A percentile compares a stretch with the other conserved stretches of the same genome.
Evolutionary conservation across 1,140 invertebrate species (phyloP).

Genomic region (Drosophila watanabei): DNA sequence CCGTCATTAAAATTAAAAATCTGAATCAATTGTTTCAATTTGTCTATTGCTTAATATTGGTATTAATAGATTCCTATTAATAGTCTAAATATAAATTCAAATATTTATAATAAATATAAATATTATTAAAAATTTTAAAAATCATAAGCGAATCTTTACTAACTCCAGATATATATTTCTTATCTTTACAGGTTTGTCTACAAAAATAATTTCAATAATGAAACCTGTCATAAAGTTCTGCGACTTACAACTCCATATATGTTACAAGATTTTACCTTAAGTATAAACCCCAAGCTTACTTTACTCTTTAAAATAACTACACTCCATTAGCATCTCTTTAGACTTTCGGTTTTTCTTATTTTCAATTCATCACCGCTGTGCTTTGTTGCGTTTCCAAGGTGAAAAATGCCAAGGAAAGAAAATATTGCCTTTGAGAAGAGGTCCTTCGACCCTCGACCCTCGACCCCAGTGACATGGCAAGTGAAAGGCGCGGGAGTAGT

Average conservation of each 20-base stretch:
- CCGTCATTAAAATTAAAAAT: too few species aligned
- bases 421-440: slow-evolving; percentile 22
- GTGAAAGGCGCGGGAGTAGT: slow-evolving; percentile 1
- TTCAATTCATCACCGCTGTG: slow-evolving; percentile 23
- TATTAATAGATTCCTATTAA: too few species aligned
- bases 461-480: slow-evolving; percentile 14
- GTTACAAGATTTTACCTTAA: background rate
- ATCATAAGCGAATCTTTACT: background rate
- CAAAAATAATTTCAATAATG: background rate
- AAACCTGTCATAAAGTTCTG: background rate
- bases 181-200: slow-evolving; percentile 58
- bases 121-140: background rate
- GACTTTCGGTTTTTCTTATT: slow-evolving; percentile 20
- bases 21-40: too few species aligned
- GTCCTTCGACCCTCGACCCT: background rate
- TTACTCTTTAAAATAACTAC: slow-evolving; percentile 1
- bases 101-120: background rate
- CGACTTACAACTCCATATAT: background rate
- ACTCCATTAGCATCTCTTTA: slow-evolving; percentile 21
- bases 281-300: background rate
- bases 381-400: slow-evolving; percentile 30
- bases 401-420: slow-evolving; percentile 20
- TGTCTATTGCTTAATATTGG: too few species aligned
- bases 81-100: too few species aligned
- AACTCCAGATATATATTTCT: background rate